Evolutionary conservation across 1,140 invertebrate species (phyloP).

Genomic region (Arion vulgaris): DNA sequence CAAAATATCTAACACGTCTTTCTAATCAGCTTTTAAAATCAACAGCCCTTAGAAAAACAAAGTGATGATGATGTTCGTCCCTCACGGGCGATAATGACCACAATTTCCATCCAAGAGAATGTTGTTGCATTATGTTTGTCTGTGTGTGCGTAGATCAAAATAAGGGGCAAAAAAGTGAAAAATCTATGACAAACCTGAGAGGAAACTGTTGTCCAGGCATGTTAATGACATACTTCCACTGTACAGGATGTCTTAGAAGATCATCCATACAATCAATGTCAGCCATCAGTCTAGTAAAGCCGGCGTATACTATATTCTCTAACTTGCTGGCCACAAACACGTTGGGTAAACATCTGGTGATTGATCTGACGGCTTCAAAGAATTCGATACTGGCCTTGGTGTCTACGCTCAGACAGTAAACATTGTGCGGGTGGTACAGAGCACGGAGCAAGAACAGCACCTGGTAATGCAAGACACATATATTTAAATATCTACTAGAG

Average conservation of each 20-base stretch:
- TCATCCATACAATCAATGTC: constrained; percentile 26
- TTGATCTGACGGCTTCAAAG: constrained; percentile 48
- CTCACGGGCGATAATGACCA: no score
- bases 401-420: constrained; percentile 71
- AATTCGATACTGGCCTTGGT: constrained; percentile 43
- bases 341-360: constrained; percentile 60
- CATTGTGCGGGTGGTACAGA: constrained; percentile 69
- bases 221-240: constrained; percentile 30
- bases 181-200: background rate
- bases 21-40: no score
- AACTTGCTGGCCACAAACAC: constrained; percentile 40
- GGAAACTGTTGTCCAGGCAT: constrained; percentile 26
- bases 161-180: no score
- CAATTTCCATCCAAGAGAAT: no score
- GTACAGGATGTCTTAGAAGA: constrained; percentile 15
- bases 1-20: no score
- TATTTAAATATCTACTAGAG: no score
- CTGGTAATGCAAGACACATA: constrained; percentile 41
- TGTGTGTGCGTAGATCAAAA: no score
- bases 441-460: constrained; percentile 63
- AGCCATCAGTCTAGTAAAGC: constrained; percentile 7
- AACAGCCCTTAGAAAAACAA: no score
- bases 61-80: no score
- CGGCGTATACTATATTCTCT: background rate
- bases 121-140: no score